Conservation (phyloP, 2,797 vertebrate genomes). For the Macroramphosus scolopax region DNA sequence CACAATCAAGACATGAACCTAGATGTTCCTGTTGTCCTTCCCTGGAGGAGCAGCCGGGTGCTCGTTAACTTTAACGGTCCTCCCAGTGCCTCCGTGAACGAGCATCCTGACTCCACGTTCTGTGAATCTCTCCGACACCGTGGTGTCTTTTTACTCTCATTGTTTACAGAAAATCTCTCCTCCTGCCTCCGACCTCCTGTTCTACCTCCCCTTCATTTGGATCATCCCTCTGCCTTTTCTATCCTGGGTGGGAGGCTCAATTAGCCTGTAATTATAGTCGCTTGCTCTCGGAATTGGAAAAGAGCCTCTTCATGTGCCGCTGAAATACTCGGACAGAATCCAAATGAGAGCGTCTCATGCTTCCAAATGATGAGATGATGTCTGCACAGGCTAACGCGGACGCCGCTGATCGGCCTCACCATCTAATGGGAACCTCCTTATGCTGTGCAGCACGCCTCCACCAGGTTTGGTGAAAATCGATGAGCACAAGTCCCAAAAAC, state of each 20-base stretch:
- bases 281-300: constrained; percentile 60
- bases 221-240: constrained; percentile 30
- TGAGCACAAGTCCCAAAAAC: too few species aligned
- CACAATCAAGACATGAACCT: too few species aligned
- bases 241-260: constrained; percentile 53
- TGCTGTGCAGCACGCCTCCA: too few species aligned
- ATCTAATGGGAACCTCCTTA: too few species aligned
- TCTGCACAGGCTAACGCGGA: constrained; percentile 10
- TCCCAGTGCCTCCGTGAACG: too few species aligned
- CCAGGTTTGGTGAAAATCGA: too few species aligned
- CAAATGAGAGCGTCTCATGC: constrained; percentile 42
- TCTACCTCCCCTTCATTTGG: constrained; percentile 18
- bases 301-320: constrained; percentile 47
- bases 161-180: constrained; percentile 18
- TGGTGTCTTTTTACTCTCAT: constrained; percentile 31
- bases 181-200: constrained; percentile 15
- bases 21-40: too few species aligned
- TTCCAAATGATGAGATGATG: constrained; percentile 41
- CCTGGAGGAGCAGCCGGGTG: too few species aligned
- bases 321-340: constrained; percentile 53
- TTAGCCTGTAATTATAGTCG: constrained; percentile 66
- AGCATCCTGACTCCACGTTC: too few species aligned
- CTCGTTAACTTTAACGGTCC: too few species aligned
- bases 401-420: too few species aligned
- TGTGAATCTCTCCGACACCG: too few species aligned